Evolutionary conservation across 2,113 vertebrate genomes (phyloP), one percentile per base, ranked within the genome.

Genomic region (Pyxicephalus adspersus): DNA sequence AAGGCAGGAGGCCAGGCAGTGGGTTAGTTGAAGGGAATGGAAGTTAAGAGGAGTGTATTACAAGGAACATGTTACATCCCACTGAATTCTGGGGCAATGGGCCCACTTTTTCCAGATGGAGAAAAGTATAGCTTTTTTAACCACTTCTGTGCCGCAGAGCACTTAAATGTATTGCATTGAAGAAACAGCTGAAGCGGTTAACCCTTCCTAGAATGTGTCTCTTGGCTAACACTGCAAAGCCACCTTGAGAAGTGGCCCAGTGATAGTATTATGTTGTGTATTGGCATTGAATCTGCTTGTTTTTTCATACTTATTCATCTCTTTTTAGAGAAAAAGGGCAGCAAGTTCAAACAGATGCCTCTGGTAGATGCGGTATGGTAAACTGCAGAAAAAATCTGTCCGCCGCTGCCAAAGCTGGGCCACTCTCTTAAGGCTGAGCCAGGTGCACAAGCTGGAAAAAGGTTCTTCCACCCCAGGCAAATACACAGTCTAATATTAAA

Each of bases 11-110:
- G 55, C 84, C 45, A 20, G 66, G 75, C 55, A 2, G 34, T 64
- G 23, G 68, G 60, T 81, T 63, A 65, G 71, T 74, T 74, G 73
- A 84, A 83, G 83, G 1, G 0, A 50, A 71, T 60, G 55, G 22
- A 70, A 54, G 9, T 83, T 4, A 38, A 38, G 23, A 38, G 80
- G 0, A 0, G 85, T 83, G 86, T 86, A 81, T 86, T 81, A 85
- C 63, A 64, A 80, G 80, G 66, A 85, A 85, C 77, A 17, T 72
- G 20, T 77, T 76, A 76, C 4, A 5, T 6, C 71, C 26, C 54
- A 38, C 16, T 66, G 20, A 74, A 19, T 58, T 66, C 58, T 55
- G 71, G 70, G 23, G 60, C 58, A 74, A 63, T 8, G 64, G 78
- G 70, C 71, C 70, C 63, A 22, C 34, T 2, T 26, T 75, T 75